Conservation (phyloP, 2,113 vertebrate genomes). For the Myrmophylax atrothorax region DNA sequence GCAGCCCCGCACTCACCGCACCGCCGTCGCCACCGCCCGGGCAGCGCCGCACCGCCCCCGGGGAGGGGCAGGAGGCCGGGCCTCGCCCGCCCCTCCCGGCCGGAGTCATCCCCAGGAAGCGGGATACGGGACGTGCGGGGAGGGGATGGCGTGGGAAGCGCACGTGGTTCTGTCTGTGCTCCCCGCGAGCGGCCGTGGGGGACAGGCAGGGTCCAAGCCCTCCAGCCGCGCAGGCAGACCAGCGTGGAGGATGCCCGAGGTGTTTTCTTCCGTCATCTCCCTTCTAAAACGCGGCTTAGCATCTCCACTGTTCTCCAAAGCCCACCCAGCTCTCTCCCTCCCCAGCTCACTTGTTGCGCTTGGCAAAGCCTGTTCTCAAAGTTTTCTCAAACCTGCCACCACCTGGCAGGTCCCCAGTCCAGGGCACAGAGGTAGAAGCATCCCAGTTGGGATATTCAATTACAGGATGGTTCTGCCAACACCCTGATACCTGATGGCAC, state of each 20-base stretch:
- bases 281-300: neutral
- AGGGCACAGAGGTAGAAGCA: neutral
- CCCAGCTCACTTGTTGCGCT: neutral
- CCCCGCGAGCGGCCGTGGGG: neutral
- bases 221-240: neutral
- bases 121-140: neutral
- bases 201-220: neutral
- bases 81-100: neutral
- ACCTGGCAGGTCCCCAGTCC: neutral
- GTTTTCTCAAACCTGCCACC: neutral
- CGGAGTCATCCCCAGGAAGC: neutral
- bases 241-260: too few relatives aligned
- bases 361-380: neutral
- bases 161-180: neutral
- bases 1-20: neutral
- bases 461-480: neutral
- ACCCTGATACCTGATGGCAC: fast-evolving
- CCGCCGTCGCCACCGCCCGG: neutral
- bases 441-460: neutral
- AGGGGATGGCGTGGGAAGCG: neutral
- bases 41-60: neutral
- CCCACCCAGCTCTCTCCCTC: neutral
- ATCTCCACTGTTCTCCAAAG: neutral
- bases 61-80: neutral
- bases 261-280: neutral